These are phyloP conservation scores for Hippasteria phrygiana DNA, from an alignment of 53 echinoderm and acorn worm species.

Conservation along the genomic window DNA sequence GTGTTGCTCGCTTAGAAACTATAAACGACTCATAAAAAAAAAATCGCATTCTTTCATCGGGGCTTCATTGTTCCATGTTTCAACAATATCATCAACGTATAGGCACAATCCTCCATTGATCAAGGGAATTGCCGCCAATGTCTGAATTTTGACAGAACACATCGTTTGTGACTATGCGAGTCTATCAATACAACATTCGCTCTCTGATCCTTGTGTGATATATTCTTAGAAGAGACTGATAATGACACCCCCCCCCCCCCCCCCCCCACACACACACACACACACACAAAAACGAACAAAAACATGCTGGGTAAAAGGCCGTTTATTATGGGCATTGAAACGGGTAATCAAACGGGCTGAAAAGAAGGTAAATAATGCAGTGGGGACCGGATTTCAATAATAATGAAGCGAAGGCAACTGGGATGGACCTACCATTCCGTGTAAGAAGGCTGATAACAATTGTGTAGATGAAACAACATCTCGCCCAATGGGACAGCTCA, in stretches of 20 bases:
- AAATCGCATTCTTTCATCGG: no score
- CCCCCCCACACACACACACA: no score
- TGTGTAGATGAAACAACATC: not conserved
- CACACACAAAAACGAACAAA: not conserved
- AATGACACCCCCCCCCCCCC: no score
- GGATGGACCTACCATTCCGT: slow-evolving; percentile 29
- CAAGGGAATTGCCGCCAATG: not conserved
- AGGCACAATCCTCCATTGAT: no score
- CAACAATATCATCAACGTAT: no score
- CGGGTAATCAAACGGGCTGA: not conserved
- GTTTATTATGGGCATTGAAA: not conserved
- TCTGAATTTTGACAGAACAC: not conserved
- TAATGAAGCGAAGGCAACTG: slow-evolving; percentile 12
- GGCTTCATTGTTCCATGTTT: no score
- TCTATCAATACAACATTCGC: not conserved
- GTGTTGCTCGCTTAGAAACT: no score
- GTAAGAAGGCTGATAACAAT: slow-evolving; percentile 3
- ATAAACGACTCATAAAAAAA: no score
- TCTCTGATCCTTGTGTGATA: not conserved
- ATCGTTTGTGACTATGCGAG: not conserved
- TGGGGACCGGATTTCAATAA: not conserved
- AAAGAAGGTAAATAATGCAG: not conserved
- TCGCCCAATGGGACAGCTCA: not conserved
- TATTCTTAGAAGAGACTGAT: not conserved
- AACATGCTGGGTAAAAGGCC: not conserved